A percentile compares a stretch with the other conserved stretches of the same genome.
Conservation (phyloP, 2,888 invertebrate genomes). For the Cheilosia vulpina region DNA sequence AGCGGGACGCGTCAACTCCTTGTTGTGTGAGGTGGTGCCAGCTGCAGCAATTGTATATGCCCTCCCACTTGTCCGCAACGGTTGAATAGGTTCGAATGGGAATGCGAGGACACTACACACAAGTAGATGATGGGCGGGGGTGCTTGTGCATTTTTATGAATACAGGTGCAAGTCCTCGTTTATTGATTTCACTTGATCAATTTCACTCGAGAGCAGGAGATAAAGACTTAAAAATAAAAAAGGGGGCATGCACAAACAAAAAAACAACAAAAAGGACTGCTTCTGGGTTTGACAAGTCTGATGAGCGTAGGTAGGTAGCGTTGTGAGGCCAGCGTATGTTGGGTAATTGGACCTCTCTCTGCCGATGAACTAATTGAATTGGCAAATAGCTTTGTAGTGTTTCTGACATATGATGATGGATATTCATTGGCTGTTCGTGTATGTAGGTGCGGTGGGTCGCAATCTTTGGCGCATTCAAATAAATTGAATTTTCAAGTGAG, state of each 20-base stretch:
- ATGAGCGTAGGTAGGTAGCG: conserved; percentile 9
- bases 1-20: not conserved
- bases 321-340: conserved; percentile 38
- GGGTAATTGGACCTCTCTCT: conserved; percentile 68
- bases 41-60: conserved; percentile 28
- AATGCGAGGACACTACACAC: conserved; percentile 41
- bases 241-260: not conserved
- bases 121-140: conserved; percentile 49
- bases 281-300: conserved; percentile 63
- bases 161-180: conserved; percentile 67
- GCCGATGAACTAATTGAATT: conserved; percentile 72
- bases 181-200: conserved; percentile 63
- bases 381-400: conserved; percentile 69
- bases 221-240: conserved; percentile 24
- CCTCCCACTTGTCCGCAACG: conserved; percentile 20
- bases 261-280: conserved; percentile 23
- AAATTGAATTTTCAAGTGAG: conserved; percentile 68
- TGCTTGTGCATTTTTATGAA: conserved; percentile 62
- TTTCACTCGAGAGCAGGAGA: conserved; percentile 30
- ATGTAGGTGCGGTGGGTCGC: not conserved
- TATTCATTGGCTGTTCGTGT: conserved; percentile 66
- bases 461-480: conserved; percentile 43
- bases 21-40: not conserved
- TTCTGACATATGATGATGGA: conserved; percentile 71
- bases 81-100: conserved; percentile 63